Conservation (phyloP, 2,888 invertebrate species). For the Caenorhabditis angaria region DNA sequence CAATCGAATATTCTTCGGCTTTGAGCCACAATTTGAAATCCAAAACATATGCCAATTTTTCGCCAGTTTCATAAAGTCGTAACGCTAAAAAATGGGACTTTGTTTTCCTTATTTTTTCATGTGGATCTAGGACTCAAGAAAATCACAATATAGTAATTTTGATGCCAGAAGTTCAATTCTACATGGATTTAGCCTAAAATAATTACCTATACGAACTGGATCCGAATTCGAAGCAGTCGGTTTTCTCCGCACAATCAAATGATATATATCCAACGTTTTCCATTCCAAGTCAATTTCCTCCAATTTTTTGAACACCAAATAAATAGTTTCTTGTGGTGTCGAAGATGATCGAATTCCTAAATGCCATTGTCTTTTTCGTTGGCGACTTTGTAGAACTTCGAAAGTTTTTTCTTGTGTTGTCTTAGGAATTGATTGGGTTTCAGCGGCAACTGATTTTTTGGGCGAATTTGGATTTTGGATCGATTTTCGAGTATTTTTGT, state of each 20-base stretch:
- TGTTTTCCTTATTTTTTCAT: constrained; percentile 80
- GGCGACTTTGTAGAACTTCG: constrained; percentile 32
- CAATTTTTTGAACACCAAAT: constrained; percentile 92
- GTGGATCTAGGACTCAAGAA: background rate
- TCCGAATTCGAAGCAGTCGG: constrained; percentile 76
- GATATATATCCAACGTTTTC: constrained; percentile 94
- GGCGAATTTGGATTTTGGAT: background rate
- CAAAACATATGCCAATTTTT: constrained; percentile 93
- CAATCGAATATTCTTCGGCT: constrained; percentile 62
- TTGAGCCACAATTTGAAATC: constrained; percentile 89
- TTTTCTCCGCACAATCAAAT: constrained; percentile 88
- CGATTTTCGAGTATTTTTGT: constrained; percentile 73
- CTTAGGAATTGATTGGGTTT: background rate
- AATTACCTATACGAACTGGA: constrained; percentile 9
- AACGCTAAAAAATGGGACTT: too few species aligned
- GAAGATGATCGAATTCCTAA: constrained; percentile 89
- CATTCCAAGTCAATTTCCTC: constrained; percentile 95
- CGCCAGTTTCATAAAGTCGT: constrained; percentile 93
- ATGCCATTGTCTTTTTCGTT: constrained; percentile 83
- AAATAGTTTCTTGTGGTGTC: constrained; percentile 34
- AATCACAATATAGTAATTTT: too few species aligned
- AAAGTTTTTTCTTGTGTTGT: constrained; percentile 8
- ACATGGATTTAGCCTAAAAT: constrained; percentile 15
- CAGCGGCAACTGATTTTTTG: background rate
- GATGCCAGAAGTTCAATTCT: too few species aligned